Evolutionary conservation across 2,888 invertebrate species (phyloP).

Genomic region (Amphipoea oculea): DNA sequence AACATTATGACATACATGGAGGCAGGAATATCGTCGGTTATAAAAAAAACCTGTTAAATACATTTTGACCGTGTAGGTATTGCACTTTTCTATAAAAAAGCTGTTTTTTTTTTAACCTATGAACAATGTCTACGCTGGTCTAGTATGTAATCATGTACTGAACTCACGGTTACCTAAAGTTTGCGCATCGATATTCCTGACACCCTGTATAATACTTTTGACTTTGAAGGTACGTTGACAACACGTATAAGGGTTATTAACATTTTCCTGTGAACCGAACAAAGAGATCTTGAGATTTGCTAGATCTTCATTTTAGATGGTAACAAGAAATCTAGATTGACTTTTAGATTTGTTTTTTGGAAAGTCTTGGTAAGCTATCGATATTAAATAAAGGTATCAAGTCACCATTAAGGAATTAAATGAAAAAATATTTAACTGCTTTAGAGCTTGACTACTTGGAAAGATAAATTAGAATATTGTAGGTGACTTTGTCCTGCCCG

Average conservation of each 20-base stretch:
- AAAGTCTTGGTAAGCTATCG: conserved; percentile 6
- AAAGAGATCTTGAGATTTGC: background rate
- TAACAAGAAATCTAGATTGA: conserved; percentile 6
- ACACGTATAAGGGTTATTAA: background rate
- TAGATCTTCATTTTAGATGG: background rate
- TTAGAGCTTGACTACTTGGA: background rate
- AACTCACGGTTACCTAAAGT: no score
- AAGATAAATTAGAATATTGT: background rate
- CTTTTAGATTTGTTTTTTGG: background rate
- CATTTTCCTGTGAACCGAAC: background rate
- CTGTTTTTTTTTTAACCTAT: no score
- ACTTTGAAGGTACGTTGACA: background rate
- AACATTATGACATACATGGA: no score
- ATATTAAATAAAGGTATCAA: conserved; percentile 2
- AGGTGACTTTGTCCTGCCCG: background rate
- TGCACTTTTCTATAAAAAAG: no score
- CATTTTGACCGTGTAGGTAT: no score
- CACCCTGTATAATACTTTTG: background rate
- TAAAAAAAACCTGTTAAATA: no score
- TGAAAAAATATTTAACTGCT: background rate
- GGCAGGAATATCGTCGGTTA: no score
- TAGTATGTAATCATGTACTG: no score
- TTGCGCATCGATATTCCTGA: background rate
- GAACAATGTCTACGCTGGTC: no score
- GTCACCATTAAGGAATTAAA: background rate